phyloP scores from a whole-genome alignment of 2,888 invertebrate genomes.

The Portevinia maculata region DNA sequence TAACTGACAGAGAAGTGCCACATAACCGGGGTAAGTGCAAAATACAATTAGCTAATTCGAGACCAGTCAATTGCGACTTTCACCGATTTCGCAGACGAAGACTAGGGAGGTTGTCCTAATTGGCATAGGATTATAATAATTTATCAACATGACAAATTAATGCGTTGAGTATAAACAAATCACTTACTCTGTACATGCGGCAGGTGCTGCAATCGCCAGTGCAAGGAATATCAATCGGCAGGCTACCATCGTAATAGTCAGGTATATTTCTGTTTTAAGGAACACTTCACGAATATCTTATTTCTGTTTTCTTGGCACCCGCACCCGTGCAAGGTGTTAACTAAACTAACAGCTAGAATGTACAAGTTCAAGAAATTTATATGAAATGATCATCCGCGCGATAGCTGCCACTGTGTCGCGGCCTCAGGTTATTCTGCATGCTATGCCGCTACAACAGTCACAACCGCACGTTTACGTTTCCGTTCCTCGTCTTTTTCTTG shows the following conservation, averaged over 20 bases:
- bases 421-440: constrained; percentile 3
- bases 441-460: not conserved
- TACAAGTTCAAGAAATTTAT: constrained; percentile 73
- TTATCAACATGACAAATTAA: not conserved
- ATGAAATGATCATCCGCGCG: constrained; percentile 36
- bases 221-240: constrained; percentile 38
- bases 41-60: constrained; percentile 54
- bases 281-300: not conserved
- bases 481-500: constrained; percentile 11
- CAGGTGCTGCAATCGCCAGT: constrained; percentile 48
- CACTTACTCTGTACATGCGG: constrained; percentile 59
- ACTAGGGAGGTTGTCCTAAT: not conserved
- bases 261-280: constrained; percentile 7
- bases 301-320: constrained; percentile 41
- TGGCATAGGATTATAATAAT: constrained; percentile 4
- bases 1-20: constrained; percentile 50
- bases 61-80: constrained; percentile 58
- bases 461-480: not conserved
- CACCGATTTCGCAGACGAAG: constrained; percentile 15
- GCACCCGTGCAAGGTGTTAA: constrained; percentile 66
- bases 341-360: constrained; percentile 64
- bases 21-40: constrained; percentile 53
- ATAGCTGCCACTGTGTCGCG: constrained; percentile 42
- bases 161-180: not conserved
- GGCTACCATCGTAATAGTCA: constrained; percentile 36